These are phyloP conservation scores for Hydropotes inermis DNA, from an alignment of 2,113 vertebrate species.

Conservation along the genomic window DNA sequence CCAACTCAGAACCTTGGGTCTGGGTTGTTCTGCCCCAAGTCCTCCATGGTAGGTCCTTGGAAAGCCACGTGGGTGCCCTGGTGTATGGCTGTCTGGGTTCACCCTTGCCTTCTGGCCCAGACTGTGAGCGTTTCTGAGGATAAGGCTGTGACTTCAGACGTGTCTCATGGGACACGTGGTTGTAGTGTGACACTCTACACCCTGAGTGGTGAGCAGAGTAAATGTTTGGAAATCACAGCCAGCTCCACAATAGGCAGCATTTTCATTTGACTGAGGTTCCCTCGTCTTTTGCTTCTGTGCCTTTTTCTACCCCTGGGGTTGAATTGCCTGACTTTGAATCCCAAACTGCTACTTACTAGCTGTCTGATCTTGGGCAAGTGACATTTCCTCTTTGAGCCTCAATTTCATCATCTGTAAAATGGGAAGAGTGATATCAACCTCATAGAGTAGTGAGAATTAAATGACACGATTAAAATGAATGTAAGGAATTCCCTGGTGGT, in stretches of 20 bases:
- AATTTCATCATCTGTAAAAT: not conserved
- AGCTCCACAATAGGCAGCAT: not conserved
- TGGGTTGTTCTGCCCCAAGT: not conserved
- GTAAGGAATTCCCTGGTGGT: not conserved
- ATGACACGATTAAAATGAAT: not conserved
- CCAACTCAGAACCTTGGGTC: not conserved
- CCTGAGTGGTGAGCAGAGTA: too few relatives aligned
- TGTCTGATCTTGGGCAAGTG: not conserved
- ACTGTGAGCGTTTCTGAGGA: not conserved
- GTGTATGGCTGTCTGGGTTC: not conserved
- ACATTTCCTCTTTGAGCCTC: not conserved
- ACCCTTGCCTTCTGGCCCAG: not conserved
- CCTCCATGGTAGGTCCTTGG: not conserved
- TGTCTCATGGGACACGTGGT: rapidly evolving
- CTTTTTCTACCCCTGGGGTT: not conserved
- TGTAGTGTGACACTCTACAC: rapidly evolving
- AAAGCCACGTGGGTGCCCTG: not conserved
- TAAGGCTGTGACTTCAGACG: not conserved
- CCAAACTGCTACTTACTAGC: not conserved
- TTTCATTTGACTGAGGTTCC: not conserved
- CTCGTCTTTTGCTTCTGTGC: not conserved
- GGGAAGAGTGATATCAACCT: not conserved
- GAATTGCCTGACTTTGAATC: not conserved
- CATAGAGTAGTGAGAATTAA: not conserved
- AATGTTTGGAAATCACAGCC: not conserved